These are phyloP conservation scores for Aphodius granarius DNA, from an alignment of 2,888 invertebrate genomes.

Conservation along the genomic window DNA sequence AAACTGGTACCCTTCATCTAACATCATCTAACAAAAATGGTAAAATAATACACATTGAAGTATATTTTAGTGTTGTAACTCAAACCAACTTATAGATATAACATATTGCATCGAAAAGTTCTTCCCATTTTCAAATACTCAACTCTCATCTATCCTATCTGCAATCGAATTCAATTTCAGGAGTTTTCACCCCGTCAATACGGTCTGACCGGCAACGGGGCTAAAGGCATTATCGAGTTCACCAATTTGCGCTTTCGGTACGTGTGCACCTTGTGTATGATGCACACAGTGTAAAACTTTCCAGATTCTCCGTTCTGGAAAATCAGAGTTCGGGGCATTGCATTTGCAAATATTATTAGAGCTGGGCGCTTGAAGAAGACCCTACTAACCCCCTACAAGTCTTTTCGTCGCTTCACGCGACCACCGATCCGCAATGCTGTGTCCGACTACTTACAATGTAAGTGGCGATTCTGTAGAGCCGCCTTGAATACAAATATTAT, in stretches of 20 bases:
- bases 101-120: too few relatives aligned
- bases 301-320: background rate
- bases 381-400: background rate
- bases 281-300: constrained; percentile 2
- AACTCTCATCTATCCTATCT: too few relatives aligned
- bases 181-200: too few relatives aligned
- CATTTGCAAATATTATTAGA: constrained; percentile 5
- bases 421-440: constrained; percentile 4
- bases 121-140: too few relatives aligned
- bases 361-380: background rate
- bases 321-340: constrained; percentile 2
- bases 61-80: too few relatives aligned
- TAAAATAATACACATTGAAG: too few relatives aligned
- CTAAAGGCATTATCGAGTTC: too few relatives aligned
- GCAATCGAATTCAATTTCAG: too few relatives aligned
- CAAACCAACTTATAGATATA: too few relatives aligned
- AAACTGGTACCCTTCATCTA: too few relatives aligned
- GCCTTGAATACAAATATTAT: constrained; percentile 11
- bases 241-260: background rate
- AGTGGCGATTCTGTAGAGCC: background rate
- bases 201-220: too few relatives aligned
- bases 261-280: background rate
- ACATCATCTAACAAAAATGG: too few relatives aligned
- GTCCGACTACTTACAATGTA: constrained; percentile 14
- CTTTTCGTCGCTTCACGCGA: background rate